phyloP scores from a whole-genome alignment of 30 jellyfish, hydroid and myxozoan species.

The Nemopilema nomurai region DNA sequence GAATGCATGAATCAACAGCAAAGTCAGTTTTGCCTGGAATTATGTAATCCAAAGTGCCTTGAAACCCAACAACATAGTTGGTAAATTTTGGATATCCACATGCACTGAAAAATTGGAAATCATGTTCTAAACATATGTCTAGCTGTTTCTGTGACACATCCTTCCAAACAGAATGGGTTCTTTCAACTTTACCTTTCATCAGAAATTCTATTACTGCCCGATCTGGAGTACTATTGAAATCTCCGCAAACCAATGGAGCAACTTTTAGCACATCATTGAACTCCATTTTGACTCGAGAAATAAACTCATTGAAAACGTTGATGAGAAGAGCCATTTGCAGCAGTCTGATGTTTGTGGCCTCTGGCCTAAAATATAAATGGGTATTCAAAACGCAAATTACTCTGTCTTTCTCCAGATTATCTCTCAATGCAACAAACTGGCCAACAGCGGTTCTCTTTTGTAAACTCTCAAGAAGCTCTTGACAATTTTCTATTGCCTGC shows the following conservation, averaged over 20 bases:
- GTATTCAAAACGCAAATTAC: constrained; percentile 75
- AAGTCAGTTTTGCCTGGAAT: constrained; percentile 43
- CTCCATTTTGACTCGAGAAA: constrained; percentile 18
- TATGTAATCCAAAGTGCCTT: constrained; percentile 84
- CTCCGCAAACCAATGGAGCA: constrained; percentile 87
- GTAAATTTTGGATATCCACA: constrained; percentile 93
- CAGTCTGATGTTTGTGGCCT: constrained; percentile 64
- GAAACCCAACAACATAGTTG: constrained; percentile 74
- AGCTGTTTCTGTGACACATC: constrained; percentile 2
- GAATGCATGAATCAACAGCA: constrained; percentile 68
- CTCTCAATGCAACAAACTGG: constrained; percentile 72
- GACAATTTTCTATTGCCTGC: constrained; percentile 38
- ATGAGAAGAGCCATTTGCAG: constrained; percentile 77
- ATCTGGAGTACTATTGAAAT: constrained; percentile 77
- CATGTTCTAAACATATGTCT: constrained; percentile 26
- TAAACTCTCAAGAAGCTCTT: constrained; percentile 63
- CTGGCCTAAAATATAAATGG: constrained; percentile 88
- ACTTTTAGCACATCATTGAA: constrained; percentile 1
- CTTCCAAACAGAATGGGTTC: constrained; percentile 66
- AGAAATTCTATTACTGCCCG: constrained; percentile 67
- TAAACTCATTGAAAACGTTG: constrained; percentile 32
- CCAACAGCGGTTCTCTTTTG: constrained; percentile 78
- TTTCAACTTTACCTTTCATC: constrained; percentile 14
- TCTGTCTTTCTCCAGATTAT: constrained; percentile 21
- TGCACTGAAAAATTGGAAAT: constrained; percentile 56